These are phyloP conservation scores for Rhamnusium bicolor DNA, from an alignment of 2,888 invertebrate genomes.

Conservation along the genomic window DNA sequence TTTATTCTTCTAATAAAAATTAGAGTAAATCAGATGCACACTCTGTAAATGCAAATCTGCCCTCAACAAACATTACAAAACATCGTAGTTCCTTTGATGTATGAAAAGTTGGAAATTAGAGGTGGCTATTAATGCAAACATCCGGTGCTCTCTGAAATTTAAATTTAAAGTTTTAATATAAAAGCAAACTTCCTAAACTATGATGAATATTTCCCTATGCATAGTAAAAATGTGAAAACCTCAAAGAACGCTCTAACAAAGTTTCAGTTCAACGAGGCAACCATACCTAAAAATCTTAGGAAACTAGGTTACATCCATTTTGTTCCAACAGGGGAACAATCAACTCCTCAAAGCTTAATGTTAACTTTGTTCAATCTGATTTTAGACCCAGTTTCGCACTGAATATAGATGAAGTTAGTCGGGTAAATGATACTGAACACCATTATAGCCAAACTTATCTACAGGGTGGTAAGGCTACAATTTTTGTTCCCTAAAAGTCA, in stretches of 20 bases:
- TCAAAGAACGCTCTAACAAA: not conserved
- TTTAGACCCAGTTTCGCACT: not conserved
- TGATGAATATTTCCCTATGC: conserved; percentile 10
- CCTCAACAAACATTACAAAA: not conserved
- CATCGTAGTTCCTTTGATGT: not conserved
- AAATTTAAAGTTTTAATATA: conserved; percentile 9
- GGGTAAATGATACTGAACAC: not conserved
- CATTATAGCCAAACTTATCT: not conserved
- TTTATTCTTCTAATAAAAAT: too few species aligned
- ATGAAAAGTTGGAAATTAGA: not conserved
- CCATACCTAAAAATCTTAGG: not conserved
- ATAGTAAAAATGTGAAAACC: not conserved
- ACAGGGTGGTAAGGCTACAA: not conserved
- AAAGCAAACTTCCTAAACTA: conserved; percentile 1
- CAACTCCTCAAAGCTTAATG: not conserved
- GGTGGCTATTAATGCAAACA: not conserved
- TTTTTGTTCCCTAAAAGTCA: too few species aligned
- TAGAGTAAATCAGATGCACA: not conserved
- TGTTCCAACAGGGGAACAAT: conserved; percentile 7
- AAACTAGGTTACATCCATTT: conserved; percentile 16
- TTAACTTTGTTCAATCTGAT: conserved; percentile 2
- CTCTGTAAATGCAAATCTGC: too few species aligned
- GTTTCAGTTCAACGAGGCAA: not conserved
- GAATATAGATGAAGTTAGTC: conserved; percentile 9
- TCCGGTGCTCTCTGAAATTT: not conserved